These are phyloP conservation scores for Gallinago undulata DNA, from an alignment of 2,113 vertebrate species.

Conservation along the genomic window DNA sequence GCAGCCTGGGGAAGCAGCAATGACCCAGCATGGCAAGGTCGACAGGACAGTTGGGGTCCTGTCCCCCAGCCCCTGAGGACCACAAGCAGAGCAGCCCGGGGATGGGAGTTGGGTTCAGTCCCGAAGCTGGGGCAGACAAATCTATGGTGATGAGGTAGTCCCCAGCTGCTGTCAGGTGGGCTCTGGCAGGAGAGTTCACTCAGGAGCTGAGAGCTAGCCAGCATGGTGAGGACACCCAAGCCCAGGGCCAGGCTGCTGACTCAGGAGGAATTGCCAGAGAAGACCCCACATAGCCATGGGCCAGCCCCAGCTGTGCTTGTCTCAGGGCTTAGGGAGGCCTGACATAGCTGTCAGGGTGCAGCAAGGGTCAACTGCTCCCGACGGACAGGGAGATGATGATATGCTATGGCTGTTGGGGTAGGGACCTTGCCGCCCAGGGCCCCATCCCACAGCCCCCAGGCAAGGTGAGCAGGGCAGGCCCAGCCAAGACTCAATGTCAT, in stretches of 20 bases:
- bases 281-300: not conserved
- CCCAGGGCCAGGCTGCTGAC: not conserved
- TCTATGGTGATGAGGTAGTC: not conserved
- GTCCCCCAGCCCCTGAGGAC: not conserved
- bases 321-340: not conserved
- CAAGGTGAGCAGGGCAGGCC: not conserved
- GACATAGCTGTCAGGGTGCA: not conserved
- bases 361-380: not conserved
- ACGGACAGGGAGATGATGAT: not conserved
- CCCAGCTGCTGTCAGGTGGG: not conserved
- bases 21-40: not conserved
- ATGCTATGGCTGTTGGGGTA: not conserved
- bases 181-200: not conserved
- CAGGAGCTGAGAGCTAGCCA: not conserved
- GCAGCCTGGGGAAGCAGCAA: not conserved
- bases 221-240: not conserved
- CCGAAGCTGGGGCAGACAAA: not conserved
- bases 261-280: not conserved
- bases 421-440: not conserved
- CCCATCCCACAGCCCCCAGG: not conserved
- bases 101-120: not conserved
- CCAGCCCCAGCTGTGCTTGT: not conserved
- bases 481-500: not conserved
- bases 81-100: accelerated
- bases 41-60: too few relatives aligned